Evolutionary conservation across 2,113 vertebrate species (phyloP).

Genomic region (Indicator maculatus): DNA sequence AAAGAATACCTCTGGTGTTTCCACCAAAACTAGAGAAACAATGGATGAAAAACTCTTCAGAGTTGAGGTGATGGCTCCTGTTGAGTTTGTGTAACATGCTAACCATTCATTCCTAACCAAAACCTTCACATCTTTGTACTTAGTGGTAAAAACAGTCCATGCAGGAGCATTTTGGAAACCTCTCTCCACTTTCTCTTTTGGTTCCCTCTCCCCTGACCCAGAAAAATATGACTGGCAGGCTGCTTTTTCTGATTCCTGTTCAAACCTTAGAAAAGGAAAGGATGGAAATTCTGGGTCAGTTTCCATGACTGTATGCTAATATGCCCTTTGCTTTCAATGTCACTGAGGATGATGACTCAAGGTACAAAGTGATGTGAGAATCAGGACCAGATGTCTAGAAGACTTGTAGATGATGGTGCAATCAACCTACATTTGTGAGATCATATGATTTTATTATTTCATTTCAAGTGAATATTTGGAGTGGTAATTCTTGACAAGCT

Average conservation of each 20-base stretch:
- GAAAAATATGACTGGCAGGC: background rate
- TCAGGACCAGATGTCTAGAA: background rate
- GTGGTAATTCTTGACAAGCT: background rate
- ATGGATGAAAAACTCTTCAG: background rate
- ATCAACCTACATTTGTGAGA: constrained; percentile 24
- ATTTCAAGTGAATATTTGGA: background rate
- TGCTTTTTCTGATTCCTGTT: background rate
- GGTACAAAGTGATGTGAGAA: background rate
- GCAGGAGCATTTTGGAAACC: background rate
- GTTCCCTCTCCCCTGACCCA: background rate
- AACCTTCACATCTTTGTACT: background rate
- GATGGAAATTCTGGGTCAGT: background rate
- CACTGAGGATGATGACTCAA: background rate
- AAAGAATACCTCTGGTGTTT: background rate
- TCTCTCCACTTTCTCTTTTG: background rate
- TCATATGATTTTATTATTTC: background rate
- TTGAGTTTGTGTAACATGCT: background rate
- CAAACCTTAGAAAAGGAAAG: background rate
- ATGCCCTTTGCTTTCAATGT: background rate
- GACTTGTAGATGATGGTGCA: background rate
- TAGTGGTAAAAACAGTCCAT: background rate
- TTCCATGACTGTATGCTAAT: background rate
- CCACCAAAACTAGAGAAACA: background rate
- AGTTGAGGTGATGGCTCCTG: fast-evolving
- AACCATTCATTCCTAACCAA: background rate